Evolutionary conservation across 1,140 invertebrate species (phyloP), one percentile per base, ranked within the genome.

Genomic region (Aphidius gifuensis): DNA sequence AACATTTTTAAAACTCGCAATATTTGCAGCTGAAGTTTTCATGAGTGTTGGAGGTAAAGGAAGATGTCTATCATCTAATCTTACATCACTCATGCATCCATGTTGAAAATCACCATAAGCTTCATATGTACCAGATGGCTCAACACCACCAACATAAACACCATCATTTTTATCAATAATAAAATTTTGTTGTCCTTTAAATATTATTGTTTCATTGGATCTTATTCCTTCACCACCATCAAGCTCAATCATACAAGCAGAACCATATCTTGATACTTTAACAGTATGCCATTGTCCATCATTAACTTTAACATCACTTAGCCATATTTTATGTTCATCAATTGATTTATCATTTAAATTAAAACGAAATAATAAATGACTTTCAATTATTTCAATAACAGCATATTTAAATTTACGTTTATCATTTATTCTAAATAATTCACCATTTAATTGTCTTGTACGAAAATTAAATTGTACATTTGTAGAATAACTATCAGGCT

Each of bases 261-360:
- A 95, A 44, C 96, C 96, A 68, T 93, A 95, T 61, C 97, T 86
- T 69, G 88, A 90, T 0, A 93, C 91, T 66, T 90, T 86, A 0
- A 95, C 94, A 7, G 92, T 92, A 75, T 99, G 97, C 96, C 96
- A 98, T 71, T 97, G 94, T 9, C 97, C 97, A 80, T 99, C 95
- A 73, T 96, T 93, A 1, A 97, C 94, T 3, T 89, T 85, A n/a
- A 97, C 89, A 42, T 92, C 87, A 59, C 91, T 93, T 9, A 99
- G 81, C 90, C 93, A 95, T 59, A 98, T 88, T 74, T 94, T 91
- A 69, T 88, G 86, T 78, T 97, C 92, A 78, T 96, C 92, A 7
- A 92, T 91, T 64, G 92, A 84, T 64, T 94, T 79, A 39, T 92
- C 95, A 73, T 97, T 97, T 9, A 98, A 77, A 78, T 98, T 97